phyloP scores from a whole-genome alignment of 1,140 invertebrate species.

The Pollicipes pollicipes region DNA sequence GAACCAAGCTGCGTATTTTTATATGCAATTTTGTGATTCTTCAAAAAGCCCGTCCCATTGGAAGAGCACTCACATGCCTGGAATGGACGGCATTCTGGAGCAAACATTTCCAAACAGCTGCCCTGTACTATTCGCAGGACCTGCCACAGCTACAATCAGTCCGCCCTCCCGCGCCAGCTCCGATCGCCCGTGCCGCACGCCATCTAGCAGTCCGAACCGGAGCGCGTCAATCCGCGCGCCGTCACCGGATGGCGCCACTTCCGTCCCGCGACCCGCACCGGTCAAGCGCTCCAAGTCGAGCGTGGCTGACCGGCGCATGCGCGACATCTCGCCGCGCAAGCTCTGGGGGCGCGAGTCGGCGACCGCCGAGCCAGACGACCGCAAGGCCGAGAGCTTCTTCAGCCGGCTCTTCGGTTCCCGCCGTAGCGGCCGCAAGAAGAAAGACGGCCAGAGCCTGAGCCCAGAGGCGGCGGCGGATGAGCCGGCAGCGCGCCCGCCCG shows the following conservation, averaged over 20 bases:
- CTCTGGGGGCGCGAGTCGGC: background rate
- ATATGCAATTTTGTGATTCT: no score
- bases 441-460: background rate
- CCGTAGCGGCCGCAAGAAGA: background rate
- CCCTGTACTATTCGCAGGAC: background rate
- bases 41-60: no score
- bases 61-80: no score
- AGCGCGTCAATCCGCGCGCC: background rate
- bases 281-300: background rate
- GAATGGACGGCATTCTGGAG: no score
- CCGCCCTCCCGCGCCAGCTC: background rate
- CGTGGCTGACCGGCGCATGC: background rate
- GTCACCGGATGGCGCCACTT: background rate
- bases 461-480: background rate
- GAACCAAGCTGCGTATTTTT: no score
- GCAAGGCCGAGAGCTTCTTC: background rate
- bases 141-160: no score
- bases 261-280: no score
- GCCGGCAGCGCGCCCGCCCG: no score
- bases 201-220: background rate
- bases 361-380: background rate
- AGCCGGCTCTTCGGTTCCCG: background rate
- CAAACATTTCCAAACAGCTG: no score
- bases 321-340: background rate
- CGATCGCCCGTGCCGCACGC: background rate